Percentiles rank a stretch among this genome's conserved stretches.
phyloP scores from a whole-genome alignment of 2,888 invertebrate genomes.

The Stenodema calcarata region DNA sequence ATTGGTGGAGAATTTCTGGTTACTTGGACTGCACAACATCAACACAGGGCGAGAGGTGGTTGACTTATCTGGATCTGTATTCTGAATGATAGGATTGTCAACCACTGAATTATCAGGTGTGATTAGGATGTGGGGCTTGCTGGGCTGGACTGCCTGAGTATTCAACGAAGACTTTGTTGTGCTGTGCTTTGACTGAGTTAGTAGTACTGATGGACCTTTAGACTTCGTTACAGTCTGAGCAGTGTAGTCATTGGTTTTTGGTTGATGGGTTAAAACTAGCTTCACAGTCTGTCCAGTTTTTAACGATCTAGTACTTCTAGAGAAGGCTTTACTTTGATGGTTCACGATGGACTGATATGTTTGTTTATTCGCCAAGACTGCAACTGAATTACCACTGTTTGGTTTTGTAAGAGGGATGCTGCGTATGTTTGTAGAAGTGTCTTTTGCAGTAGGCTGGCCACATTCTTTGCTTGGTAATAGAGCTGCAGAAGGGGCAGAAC shows the following conservation, averaged over 20 bases:
- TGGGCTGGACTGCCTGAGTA: background rate
- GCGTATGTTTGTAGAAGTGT: background rate
- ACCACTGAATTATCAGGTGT: background rate
- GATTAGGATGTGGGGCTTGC: background rate
- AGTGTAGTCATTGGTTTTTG: no score
- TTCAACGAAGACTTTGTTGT: background rate
- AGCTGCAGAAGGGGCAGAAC: background rate
- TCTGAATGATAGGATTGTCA: background rate
- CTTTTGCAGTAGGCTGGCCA: background rate
- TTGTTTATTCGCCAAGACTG: background rate
- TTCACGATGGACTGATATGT: background rate
- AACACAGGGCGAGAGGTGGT: background rate
- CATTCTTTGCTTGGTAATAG: no score
- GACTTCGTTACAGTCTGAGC: no score
- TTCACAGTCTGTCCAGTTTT: no score
- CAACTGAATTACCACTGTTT: background rate
- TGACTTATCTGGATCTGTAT: background rate
- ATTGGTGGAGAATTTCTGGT: background rate
- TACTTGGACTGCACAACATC: background rate
- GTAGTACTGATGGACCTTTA: background rate
- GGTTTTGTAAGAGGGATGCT: no score
- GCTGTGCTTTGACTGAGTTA: background rate
- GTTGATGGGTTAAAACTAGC: no score
- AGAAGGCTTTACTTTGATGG: background rate
- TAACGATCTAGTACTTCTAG: background rate